Evolutionary conservation across 2,113 vertebrate genomes (phyloP).

Genomic region (Vulpes ferrilata): DNA sequence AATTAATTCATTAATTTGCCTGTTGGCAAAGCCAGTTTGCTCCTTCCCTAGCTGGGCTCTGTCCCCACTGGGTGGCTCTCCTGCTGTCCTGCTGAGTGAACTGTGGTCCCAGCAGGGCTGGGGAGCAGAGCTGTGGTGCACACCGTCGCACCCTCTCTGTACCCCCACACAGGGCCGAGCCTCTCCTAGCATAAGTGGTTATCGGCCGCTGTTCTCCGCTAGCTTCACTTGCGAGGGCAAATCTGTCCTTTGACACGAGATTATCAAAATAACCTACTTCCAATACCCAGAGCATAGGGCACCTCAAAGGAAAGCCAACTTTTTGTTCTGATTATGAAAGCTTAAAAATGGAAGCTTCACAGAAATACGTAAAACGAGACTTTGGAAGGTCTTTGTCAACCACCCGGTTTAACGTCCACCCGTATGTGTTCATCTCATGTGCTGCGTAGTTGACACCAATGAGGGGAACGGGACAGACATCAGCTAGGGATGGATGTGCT

Average conservation of each 20-base stretch:
- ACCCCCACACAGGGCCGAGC: accelerated
- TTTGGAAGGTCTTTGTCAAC: background rate
- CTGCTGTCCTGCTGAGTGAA: background rate
- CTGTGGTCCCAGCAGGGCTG: too few relatives aligned
- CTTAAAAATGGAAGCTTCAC: background rate
- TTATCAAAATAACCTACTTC: background rate
- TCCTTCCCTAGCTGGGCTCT: background rate
- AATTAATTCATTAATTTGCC: too few relatives aligned
- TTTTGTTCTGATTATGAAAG: background rate
- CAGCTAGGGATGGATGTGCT: background rate
- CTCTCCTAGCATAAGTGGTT: background rate
- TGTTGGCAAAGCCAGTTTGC: background rate
- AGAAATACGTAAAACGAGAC: background rate
- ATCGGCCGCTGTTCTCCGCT: background rate
- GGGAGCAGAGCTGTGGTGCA: too few relatives aligned
- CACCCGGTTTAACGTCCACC: background rate
- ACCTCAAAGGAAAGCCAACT: background rate
- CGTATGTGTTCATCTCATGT: background rate
- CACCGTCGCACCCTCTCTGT: accelerated
- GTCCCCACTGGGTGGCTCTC: accelerated
- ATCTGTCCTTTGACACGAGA: background rate
- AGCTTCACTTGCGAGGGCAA: background rate
- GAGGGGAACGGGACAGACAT: background rate
- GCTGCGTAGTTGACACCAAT: background rate
- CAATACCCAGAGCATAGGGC: too few relatives aligned